Evolutionary conservation across 2,888 invertebrate species (phyloP), one percentile per base, ranked within the genome.

Genomic region (Liodrosophila aerea): DNA sequence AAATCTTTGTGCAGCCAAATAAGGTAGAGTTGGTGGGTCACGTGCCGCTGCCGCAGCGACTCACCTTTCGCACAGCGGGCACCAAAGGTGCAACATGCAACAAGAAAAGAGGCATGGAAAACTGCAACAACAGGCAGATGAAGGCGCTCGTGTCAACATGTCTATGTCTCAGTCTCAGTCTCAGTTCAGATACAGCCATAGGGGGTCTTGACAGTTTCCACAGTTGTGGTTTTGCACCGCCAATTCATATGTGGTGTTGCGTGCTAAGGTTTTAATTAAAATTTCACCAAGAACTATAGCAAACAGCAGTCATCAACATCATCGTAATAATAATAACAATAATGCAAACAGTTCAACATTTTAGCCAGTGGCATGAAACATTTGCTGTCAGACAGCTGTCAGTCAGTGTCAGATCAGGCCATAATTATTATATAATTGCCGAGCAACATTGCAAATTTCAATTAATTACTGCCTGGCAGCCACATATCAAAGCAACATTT

Each of bases 401-500:
- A 63, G 62, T 75, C 68, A 66, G 29, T 64, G 60, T 57, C 63
- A 53, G 49, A 59, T 63, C 58, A 43, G 52, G 67, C 40, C 22
- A 54, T 77, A 78, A 73, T 72, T 68, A 75, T 75, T 52, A 67
- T 73, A 76, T 81, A 76, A 81, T 75, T 74, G 64, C 65, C 57
- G 51, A 11, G 57, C 57, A 47, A 45, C 59, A 56, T 71, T 77
- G 68, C 68, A 54, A 68, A 61, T 64, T 77, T 76, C 70, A 72
- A 77, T 78, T 77, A 76, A 81, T 69, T 69, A 33, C 27, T 29
- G 73, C 60, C 58, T 50, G 43, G n/a, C 53, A 33, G 59, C n/a
- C 53, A 37, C 57, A 58, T 31, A 40, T 39, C 9, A 37, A 27
- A 41, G 5, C 22, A 22, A 5, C 22, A 22, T 22, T 22, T 22